Evolutionary conservation across 1,140 invertebrate genomes (phyloP).

Genomic region (Drosophila bocqueti): DNA sequence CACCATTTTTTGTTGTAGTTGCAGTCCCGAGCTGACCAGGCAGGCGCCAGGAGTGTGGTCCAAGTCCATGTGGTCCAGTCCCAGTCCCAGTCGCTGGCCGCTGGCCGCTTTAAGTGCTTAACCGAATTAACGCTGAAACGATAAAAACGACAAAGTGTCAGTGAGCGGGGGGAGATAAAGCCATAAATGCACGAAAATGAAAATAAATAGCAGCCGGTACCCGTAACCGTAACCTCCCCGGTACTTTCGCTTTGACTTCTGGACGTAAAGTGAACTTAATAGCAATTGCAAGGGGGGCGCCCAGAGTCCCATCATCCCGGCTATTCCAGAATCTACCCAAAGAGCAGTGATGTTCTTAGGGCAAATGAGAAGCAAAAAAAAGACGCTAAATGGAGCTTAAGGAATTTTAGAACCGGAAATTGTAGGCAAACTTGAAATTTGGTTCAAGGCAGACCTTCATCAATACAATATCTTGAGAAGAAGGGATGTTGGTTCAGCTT

Average conservation of each 20-base stretch:
- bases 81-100: no score
- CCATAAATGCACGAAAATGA: constrained; percentile 81
- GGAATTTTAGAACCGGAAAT: not conserved
- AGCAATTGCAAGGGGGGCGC: constrained; percentile 58
- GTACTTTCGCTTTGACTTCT: constrained; percentile 51
- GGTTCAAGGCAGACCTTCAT: not conserved
- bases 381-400: no score
- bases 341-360: constrained; percentile 11
- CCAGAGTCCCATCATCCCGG: constrained; percentile 10
- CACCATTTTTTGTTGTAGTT: not conserved
- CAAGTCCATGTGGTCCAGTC: constrained; percentile 23
- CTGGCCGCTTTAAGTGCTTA: constrained; percentile 73
- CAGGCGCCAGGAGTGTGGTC: not conserved
- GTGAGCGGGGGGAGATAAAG: constrained; percentile 50
- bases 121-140: constrained; percentile 82
- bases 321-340: constrained; percentile 1
- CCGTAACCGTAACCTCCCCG: constrained; percentile 6
- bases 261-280: constrained; percentile 77
- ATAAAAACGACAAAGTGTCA: constrained; percentile 83
- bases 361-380: not conserved
- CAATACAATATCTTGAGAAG: not conserved
- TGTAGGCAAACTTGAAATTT: not conserved
- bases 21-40: constrained; percentile 7
- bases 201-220: constrained; percentile 79
- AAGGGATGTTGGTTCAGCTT: not conserved